These are phyloP conservation scores for Smithornis capensis DNA, from an alignment of 2,113 vertebrate species.

Conservation along the genomic window DNA sequence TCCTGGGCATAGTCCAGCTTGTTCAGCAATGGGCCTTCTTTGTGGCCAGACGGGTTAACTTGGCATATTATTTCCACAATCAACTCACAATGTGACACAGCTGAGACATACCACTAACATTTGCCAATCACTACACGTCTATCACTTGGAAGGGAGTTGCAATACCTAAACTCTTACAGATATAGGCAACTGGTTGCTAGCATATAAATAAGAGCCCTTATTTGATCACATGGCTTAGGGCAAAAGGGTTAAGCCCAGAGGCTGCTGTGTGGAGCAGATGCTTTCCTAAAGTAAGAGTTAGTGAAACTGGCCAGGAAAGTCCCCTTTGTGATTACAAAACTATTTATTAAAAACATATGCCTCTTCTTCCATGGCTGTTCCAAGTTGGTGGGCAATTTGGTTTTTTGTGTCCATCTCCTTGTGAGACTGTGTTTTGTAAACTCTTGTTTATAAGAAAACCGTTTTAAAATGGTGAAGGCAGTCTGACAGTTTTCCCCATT, in stretches of 20 bases:
- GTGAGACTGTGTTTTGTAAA: neutral
- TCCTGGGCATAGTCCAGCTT: neutral
- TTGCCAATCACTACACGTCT: neutral
- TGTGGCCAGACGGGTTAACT: neutral
- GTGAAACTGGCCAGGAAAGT: neutral
- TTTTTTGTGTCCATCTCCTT: neutral
- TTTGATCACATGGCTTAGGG: neutral
- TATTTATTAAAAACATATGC: neutral
- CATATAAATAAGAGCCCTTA: neutral
- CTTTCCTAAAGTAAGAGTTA: neutral
- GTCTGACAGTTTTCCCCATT: neutral
- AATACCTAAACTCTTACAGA: neutral
- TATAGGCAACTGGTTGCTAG: neutral
- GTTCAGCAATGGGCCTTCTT: accelerated
- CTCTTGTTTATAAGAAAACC: neutral
- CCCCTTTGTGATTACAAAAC: neutral
- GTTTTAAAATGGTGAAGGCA: neutral
- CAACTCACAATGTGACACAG: accelerated
- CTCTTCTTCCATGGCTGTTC: neutral
- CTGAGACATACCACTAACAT: accelerated
- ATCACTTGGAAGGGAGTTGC: neutral
- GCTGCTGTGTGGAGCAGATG: neutral
- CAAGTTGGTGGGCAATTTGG: neutral
- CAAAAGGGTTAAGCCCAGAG: neutral
- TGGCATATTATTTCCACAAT: accelerated